phyloP scores from a whole-genome alignment of 2,888 invertebrate species.

The Chymomyza caudatula region DNA sequence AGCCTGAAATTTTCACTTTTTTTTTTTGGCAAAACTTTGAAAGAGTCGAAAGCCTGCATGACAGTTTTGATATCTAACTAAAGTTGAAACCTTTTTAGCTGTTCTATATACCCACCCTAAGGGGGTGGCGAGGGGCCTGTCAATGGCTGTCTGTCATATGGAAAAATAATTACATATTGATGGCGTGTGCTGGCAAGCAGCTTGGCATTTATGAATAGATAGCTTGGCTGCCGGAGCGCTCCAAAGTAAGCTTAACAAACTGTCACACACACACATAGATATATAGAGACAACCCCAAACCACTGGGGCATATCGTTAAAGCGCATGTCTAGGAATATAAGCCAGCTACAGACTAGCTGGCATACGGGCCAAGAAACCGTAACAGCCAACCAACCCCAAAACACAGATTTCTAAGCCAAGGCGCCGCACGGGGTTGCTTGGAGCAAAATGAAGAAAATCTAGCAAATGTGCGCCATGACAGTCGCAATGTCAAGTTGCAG shows the following conservation, averaged over 20 bases:
- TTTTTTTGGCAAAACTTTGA: background rate
- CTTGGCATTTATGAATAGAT: constrained; percentile 59
- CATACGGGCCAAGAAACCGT: constrained; percentile 34
- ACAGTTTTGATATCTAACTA: background rate
- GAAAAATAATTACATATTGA: constrained; percentile 64
- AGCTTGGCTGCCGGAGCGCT: constrained; percentile 26
- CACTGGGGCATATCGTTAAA: constrained; percentile 40
- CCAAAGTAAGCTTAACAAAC: constrained; percentile 12
- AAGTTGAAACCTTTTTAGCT: constrained; percentile 38
- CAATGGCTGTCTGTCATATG: constrained; percentile 21
- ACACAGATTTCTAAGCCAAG: constrained; percentile 46
- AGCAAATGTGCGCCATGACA: constrained; percentile 24
- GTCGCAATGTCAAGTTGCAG: constrained; percentile 62
- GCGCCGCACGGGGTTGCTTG: constrained; percentile 5
- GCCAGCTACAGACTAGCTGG: constrained; percentile 16
- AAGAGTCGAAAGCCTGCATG: background rate
- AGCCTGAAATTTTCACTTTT: constrained; percentile 33
- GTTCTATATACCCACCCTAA: constrained; percentile 33
- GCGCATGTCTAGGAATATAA: constrained; percentile 56
- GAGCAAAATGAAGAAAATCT: constrained; percentile 61
- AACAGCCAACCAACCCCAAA: constrained; percentile 57
- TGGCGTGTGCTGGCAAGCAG: constrained; percentile 38
- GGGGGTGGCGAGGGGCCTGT: background rate
- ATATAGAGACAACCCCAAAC: background rate
- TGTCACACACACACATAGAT: constrained; percentile 12